Base-by-base conservation (phyloP, 2,797 vertebrate genomes). In the Myotis daubentonii region DNA sequence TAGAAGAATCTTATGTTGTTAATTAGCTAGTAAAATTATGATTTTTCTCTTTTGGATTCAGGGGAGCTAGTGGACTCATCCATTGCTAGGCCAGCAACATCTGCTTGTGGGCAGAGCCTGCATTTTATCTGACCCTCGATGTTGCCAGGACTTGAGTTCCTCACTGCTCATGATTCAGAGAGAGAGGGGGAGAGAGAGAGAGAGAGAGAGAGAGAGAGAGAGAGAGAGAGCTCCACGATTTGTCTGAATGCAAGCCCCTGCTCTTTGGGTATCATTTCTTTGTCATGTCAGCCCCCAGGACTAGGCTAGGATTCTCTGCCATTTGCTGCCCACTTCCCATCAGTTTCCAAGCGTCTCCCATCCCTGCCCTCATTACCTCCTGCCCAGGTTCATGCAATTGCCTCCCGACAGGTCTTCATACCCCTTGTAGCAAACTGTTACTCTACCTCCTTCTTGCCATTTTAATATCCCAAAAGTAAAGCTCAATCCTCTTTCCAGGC, bases 71-170 rank as follows among this genome's bases (percentile, higher is more conserved):
- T 44, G 33, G 22, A 30, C 22, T 76, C 75, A 44, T n/a, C 76
- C 11, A 3, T 60, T 78, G 49, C 87, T 47, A 80, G 71, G 47
- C 47, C n/a, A 36, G 79, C 81, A 81, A 88, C 38, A 79, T 78
- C 79, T 78, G 36, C 53, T 89, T 51, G 33, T 81, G 66, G 74
- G 85, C 66, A 94, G 68, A 62, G 93, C 47, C 51, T 74, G 51
- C 7, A 57, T 68, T 51, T 90, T 75, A 38, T 82, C 36, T 88
- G 90, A 88, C 38, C 87, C 82, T 82, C 4, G 7, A 2, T 89
- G 47, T 70, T 96, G 83, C 95, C 92, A 90, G 57, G 36, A 66
- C 57, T 72, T 57, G 15, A 19, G 53, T 68, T 11, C 41, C 55
- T 41, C 51, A 22, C 71, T 70, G 66, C 47, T 68, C 6, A 2